A percentile compares a stretch with the other conserved stretches of the same genome.
These are phyloP conservation scores for Lutjanus campechanus DNA, from an alignment of 2,797 vertebrate species.

Conservation along the genomic window DNA sequence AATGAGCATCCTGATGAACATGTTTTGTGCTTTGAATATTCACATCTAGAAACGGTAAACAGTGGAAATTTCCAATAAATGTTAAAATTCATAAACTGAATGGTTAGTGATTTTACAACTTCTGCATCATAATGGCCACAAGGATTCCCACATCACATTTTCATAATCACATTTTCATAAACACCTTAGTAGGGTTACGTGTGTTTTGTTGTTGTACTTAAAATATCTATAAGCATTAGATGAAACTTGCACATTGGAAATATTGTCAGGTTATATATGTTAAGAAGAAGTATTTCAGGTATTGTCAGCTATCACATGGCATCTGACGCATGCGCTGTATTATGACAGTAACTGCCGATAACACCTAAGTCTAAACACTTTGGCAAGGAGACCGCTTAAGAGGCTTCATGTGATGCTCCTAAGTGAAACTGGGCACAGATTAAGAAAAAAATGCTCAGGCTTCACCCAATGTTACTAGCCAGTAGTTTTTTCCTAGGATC, in stretches of 20 bases:
- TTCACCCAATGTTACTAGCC: no score
- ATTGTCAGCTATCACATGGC: not conserved
- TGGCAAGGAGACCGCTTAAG: no score
- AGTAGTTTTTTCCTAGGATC: no score
- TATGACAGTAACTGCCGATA: no score
- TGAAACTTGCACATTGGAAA: not conserved
- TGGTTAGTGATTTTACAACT: slow-evolving; percentile 32
- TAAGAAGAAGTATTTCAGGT: not conserved
- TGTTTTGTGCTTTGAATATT: slow-evolving; percentile 69
- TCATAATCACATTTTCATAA: not conserved
- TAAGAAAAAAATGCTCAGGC: no score
- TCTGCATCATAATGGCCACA: not conserved
- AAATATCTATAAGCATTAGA: slow-evolving; percentile 1
- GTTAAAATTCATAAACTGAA: slow-evolving; percentile 19
- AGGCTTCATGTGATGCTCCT: no score
- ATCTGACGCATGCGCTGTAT: not conserved
- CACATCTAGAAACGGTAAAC: slow-evolving; percentile 52
- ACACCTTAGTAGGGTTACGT: not conserved
- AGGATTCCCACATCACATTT: not conserved
- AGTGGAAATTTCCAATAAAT: slow-evolving; percentile 52
- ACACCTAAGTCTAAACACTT: no score
- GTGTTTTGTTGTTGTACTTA: not conserved
- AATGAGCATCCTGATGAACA: slow-evolving; percentile 73
- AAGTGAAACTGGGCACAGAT: no score
- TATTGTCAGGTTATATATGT: not conserved